Evolutionary conservation across 2,797 vertebrate genomes (phyloP).

Genomic region (Coendou prehensilis): DNA sequence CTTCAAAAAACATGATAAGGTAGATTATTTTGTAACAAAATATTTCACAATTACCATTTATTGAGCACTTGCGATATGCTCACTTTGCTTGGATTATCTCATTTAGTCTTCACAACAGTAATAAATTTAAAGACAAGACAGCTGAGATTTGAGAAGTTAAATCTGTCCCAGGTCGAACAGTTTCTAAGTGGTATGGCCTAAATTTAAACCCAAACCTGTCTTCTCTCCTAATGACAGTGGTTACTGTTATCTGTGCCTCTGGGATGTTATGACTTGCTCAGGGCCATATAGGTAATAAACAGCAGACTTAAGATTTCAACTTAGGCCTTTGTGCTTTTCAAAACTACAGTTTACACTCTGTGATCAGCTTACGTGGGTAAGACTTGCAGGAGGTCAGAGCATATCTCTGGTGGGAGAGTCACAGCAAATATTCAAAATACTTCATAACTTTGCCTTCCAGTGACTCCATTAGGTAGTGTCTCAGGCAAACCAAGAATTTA

Average conservation of each 20-base stretch:
- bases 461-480: neutral
- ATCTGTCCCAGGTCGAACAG: neutral
- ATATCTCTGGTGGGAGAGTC: neutral
- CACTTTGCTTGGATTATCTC: constrained; percentile 43
- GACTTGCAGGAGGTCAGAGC: neutral
- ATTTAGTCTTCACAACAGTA: neutral
- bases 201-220: constrained; percentile 33
- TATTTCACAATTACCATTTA: constrained; percentile 44
- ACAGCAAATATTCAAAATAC: constrained; percentile 53
- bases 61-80: neutral
- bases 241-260: neutral
- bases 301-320: neutral
- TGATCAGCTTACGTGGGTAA: neutral
- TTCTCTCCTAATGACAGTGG: neutral
- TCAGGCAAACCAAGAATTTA: neutral
- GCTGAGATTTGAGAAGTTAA: constrained; percentile 22
- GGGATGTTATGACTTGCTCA: neutral
- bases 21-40: constrained; percentile 32
- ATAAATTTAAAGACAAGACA: constrained; percentile 51
- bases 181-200: constrained; percentile 13
- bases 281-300: constrained; percentile 17
- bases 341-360: neutral
- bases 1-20: neutral
- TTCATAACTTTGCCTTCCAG: constrained; percentile 40
- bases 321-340: neutral